These are phyloP conservation scores for Gopherus evgoodei DNA, from an alignment of 2,113 vertebrate genomes.

Conservation along the genomic window DNA sequence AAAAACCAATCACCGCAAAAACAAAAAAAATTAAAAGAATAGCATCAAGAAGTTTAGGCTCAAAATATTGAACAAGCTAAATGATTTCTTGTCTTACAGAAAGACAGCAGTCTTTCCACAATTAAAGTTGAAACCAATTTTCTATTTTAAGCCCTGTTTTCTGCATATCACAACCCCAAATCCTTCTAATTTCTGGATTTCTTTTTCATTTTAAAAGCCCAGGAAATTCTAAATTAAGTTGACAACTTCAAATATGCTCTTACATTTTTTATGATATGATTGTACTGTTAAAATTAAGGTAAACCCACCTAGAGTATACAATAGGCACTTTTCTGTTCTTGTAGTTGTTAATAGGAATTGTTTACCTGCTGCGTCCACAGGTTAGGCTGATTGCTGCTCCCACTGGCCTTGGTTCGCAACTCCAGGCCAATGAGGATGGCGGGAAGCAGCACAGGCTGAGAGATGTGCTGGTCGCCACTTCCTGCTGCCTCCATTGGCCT, in stretches of 20 bases:
- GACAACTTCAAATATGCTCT: not conserved
- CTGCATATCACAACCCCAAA: not conserved
- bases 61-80: constrained; percentile 14
- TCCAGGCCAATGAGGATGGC: no score
- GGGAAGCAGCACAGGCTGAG: no score
- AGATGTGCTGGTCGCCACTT: no score
- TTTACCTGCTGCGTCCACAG: no score
- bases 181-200: not conserved
- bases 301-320: not conserved
- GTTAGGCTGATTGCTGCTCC: no score
- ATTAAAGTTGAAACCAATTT: not conserved
- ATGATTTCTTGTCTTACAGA: not conserved
- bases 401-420: no score
- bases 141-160: not conserved
- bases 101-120: not conserved
- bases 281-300: not conserved
- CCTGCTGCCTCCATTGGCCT: no score
- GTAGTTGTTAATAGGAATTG: not conserved
- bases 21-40: not conserved
- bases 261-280: not conserved
- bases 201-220: not conserved
- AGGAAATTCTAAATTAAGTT: not conserved
- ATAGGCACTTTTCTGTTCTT: not conserved
- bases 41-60: not conserved
- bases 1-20: not conserved